Percentiles rank a stretch among this genome's conserved stretches.
These are phyloP conservation scores for Agrochola macilenta DNA, from an alignment of 2,888 invertebrate species.

Conservation along the genomic window DNA sequence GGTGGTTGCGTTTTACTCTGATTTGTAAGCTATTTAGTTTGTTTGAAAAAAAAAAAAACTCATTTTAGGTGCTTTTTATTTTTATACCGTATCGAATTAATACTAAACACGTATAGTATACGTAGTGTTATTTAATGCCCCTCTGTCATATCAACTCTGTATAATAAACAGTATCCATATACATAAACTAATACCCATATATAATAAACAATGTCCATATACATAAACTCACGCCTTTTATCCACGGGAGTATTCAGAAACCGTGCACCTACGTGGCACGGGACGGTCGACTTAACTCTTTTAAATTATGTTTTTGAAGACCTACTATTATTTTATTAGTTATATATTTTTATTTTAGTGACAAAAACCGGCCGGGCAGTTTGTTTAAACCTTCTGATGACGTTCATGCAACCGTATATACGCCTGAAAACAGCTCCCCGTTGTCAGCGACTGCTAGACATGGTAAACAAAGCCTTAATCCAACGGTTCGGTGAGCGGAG, in stretches of 20 bases:
- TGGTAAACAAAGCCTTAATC: neutral
- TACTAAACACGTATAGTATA: too few species aligned
- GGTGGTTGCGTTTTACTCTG: too few species aligned
- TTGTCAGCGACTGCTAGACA: neutral
- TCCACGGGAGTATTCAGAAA: neutral
- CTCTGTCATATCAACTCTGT: too few species aligned
- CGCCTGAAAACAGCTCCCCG: neutral
- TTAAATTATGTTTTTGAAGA: neutral
- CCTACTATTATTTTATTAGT: neutral
- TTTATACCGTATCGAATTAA: too few species aligned
- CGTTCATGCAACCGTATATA: neutral
- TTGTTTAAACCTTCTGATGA: neutral
- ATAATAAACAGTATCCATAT: too few species aligned
- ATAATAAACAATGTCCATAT: too few species aligned
- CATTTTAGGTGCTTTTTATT: too few species aligned
- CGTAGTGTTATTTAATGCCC: too few species aligned
- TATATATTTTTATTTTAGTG: neutral
- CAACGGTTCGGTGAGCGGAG: rapidly evolving
- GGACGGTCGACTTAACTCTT: neutral
- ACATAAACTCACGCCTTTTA: too few species aligned
- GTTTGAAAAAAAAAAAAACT: too few species aligned
- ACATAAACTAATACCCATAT: too few species aligned
- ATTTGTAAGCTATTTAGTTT: too few species aligned
- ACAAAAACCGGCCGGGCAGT: neutral
- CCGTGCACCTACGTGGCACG: neutral